Percentiles rank a stretch among this genome's conserved stretches.
These are phyloP conservation scores for Microcebus murinus DNA, from an alignment of 2,113 vertebrate genomes.

Conservation along the genomic window DNA sequence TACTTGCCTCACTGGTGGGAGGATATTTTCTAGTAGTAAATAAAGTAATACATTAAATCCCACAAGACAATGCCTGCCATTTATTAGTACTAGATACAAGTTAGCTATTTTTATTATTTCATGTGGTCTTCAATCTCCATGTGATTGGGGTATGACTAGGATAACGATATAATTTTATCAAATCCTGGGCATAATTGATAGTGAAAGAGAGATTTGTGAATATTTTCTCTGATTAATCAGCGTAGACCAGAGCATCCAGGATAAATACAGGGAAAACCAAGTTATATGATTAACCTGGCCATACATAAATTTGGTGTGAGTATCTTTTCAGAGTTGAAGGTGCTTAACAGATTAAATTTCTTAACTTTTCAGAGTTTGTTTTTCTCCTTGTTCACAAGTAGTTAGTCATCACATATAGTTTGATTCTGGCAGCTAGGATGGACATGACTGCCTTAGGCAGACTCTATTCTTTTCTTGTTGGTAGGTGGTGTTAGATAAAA, in stretches of 20 bases:
- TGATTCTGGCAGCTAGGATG: constrained; percentile 49
- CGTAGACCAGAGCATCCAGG: background rate
- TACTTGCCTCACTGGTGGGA: background rate
- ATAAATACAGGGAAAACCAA: background rate
- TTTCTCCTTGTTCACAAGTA: background rate
- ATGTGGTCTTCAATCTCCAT: background rate
- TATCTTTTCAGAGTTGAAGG: background rate
- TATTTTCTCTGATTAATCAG: background rate
- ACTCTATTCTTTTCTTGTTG: constrained; percentile 61
- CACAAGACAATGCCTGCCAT: background rate
- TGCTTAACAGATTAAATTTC: background rate
- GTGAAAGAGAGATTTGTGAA: background rate
- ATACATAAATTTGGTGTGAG: background rate
- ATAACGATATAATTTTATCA: background rate
- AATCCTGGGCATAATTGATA: background rate
- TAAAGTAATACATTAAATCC: background rate
- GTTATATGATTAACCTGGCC: background rate
- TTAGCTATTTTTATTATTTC: background rate
- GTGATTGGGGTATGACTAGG: background rate
- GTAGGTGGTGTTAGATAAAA: constrained; percentile 69
- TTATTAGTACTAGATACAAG: background rate
- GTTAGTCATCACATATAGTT: constrained; percentile 56
- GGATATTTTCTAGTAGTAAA: background rate
- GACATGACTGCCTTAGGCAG: constrained; percentile 63
- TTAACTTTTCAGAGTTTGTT: constrained; percentile 19